Evolutionary conservation across 2,797 vertebrate species (phyloP).

Genomic region (Rhinella marina): DNA sequence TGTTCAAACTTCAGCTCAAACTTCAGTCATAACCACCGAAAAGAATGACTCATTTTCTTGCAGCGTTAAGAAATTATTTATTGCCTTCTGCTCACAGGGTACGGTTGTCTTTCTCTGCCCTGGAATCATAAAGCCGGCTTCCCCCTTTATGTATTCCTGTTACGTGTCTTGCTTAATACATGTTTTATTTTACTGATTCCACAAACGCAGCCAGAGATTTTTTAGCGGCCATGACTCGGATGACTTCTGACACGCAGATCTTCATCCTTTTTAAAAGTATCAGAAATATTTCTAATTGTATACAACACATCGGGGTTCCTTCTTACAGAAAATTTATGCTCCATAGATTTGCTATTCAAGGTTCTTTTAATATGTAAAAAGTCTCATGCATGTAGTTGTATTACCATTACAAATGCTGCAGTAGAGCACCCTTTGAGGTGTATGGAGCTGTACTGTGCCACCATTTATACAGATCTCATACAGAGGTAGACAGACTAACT

Average conservation of each 20-base stretch:
- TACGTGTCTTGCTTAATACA: slow-evolving; percentile 16
- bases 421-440: too few species aligned
- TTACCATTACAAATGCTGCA: too few species aligned
- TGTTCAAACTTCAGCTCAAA: slow-evolving; percentile 56
- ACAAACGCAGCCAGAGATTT: not conserved
- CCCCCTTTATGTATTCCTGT: not conserved
- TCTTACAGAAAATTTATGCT: too few species aligned
- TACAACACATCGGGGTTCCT: not conserved
- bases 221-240: not conserved
- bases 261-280: not conserved
- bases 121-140: slow-evolving; percentile 12
- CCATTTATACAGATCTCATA: too few species aligned
- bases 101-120: not conserved
- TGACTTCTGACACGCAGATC: not conserved
- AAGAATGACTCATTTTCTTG: slow-evolving; percentile 50
- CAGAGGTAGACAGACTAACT: too few species aligned
- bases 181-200: not conserved
- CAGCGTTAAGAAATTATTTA: slow-evolving; percentile 41
- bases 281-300: not conserved
- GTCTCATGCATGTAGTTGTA: too few species aligned
- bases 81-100: slow-evolving; percentile 23
- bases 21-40: slow-evolving; percentile 42
- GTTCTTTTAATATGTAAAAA: too few species aligned
- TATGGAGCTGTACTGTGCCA: too few species aligned
- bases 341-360: too few species aligned